Base-by-base conservation (phyloP, 2,888 invertebrate genomes). In the Tachina grossa region DNA sequence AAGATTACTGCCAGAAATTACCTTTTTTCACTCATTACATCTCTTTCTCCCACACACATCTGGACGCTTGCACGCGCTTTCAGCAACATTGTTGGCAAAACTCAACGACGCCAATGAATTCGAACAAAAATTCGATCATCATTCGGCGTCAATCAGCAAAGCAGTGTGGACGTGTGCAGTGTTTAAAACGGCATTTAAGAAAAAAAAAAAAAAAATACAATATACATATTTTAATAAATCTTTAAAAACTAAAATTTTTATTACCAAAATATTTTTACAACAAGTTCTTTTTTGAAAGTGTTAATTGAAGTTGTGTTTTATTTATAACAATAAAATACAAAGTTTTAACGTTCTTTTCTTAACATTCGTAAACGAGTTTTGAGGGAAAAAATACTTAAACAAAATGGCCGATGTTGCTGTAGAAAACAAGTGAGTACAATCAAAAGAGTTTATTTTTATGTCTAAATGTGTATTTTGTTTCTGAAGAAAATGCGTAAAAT, bases 371-470 rank as follows among this genome's bases (percentile, higher is more conserved):
- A 72, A 71, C 65, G 55, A 78, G 76, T 82, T 84, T 74, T 63
- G 51, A 74, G 59, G n/a, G 31, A 31, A 31, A 31, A 87, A 84
- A 75, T 72, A 84, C 82, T 68, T 63, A 66, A 77, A 89, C 89
- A 92, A 91, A 92, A 92, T 92, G 92, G 92, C 92, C 88, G 92
- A 92, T 92, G 90, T 91, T 91, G 92, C 92, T 91, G 92, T 92
- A 88, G 92, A 92, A 90, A 92, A 92, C 88, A 92, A 92, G 92
- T 92, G 92, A 92, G 92, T 92, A 92, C 88, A 63, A 31, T 6
- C 31, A 31, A 31, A 74, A 41, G 1, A 22, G n/a, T 41, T 14
- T 0, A n/a, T 43, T 87, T 85, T 87, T 22, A 83, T 59, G 5
- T 47, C 11, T 11, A 10, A 55, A 31, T 5, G 11, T 57, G 49